Percentiles rank a stretch among this genome's conserved stretches.
Conservation (phyloP, 30 jellyfish, hydroid and myxozoan species). For the Cassiopea andromeda region DNA sequence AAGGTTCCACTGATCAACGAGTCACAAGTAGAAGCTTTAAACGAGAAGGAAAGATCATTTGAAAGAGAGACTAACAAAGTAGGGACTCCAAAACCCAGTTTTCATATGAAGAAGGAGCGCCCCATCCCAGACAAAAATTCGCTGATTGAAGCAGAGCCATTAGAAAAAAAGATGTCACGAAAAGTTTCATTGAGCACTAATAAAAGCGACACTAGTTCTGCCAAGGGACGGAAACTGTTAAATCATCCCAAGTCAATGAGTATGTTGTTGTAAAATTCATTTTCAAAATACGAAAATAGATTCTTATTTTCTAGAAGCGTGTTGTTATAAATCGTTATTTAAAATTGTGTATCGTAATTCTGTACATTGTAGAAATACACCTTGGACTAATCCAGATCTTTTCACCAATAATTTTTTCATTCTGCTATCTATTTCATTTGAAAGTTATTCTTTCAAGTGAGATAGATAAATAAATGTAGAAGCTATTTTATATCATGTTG, state of each 20-base stretch:
- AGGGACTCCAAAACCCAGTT: neutral
- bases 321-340: no score
- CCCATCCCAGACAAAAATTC: conserved; percentile 36
- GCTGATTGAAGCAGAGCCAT: conserved; percentile 7
- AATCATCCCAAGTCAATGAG: conserved; percentile 26
- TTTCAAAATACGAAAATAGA: no score
- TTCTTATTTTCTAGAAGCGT: no score
- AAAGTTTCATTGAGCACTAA: conserved; percentile 31
- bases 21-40: neutral
- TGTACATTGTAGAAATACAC: no score
- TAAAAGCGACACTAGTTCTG: conserved; percentile 51
- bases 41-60: conserved; percentile 33
- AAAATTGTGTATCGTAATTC: no score
- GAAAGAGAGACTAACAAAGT: conserved; percentile 34
- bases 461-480: no score
- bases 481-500: no score
- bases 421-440: no score
- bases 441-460: no score
- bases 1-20: conserved; percentile 7
- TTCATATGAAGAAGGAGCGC: conserved; percentile 42
- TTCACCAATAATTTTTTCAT: no score
- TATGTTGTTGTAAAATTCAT: neutral
- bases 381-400: no score
- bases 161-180: conserved; percentile 42
- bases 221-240: conserved; percentile 29